Base-by-base conservation (phyloP, 1,140 invertebrate genomes). In the Agraylea sexmaculata region DNA sequence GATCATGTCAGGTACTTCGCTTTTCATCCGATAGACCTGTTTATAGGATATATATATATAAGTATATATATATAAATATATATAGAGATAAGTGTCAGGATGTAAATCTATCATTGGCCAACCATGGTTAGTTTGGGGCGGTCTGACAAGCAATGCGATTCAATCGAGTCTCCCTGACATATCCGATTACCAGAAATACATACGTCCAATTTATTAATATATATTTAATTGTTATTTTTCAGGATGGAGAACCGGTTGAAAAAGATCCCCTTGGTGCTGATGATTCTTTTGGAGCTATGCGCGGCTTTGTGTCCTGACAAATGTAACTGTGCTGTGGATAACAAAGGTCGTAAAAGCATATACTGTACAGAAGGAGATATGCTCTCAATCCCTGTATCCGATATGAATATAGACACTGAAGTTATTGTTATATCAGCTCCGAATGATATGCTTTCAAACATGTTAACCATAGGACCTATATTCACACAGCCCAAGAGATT, bases 401-500 rank as follows among this genome's bases (percentile, higher is more conserved):
- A 69, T 33, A 66, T 85, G 53, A 74, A 75, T 48, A 47, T 60
- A 1, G 66, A 70, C 33, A 75, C 75, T 10, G 67, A 83, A 57
- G 65, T 84, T 2, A 60, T 88, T 20, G 65, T 73, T 42, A 78
- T 88, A 29, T 69, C 75, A 0, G 77, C 82, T 0, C 80, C 83
- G 1, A 55, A 69, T 12, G 58, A 71, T 23, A 60, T 66, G 41
- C 45, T 40, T 4, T 67, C 68, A 10, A 87, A 87, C 56, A 60
- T 64, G 29, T 63, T 87, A 7, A 80, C 78, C 1, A 78, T 87
- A 42, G 80, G 82, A 2, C 73, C 82, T 19, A 74, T 83, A 25
- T 82, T 83, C 57, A 66, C 71, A 10, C 64, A 71, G 37, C 63
- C 63, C 0, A 49, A 50, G 17, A 54, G 64, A 25, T 82, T 83